phyloP scores from a whole-genome alignment of 2,888 invertebrate species.

The Limulus polyphemus region DNA sequence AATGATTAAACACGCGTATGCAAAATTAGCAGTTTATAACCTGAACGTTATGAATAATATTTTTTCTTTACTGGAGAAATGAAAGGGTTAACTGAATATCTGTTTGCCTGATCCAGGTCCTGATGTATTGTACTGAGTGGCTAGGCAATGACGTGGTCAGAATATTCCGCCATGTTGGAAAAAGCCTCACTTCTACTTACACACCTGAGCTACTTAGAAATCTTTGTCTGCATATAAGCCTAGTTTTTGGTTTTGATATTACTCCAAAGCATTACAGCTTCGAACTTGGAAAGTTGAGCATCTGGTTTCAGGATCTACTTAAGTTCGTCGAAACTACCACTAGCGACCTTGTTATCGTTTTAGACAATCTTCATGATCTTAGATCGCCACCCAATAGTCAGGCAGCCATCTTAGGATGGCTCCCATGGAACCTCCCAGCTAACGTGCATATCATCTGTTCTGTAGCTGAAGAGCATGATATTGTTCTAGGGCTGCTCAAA shows the following conservation, averaged over 20 bases:
- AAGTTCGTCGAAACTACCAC: conserved; percentile 58
- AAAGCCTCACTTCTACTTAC: conserved; percentile 63
- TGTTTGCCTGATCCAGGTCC: conserved; percentile 11
- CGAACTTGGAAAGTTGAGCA: conserved; percentile 69
- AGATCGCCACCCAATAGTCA: conserved; percentile 41
- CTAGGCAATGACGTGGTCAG: conserved; percentile 34
- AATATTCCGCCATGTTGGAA: conserved; percentile 54
- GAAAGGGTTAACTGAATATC: too few species aligned
- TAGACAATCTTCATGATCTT: conserved; percentile 67
- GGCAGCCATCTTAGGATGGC: conserved; percentile 59
- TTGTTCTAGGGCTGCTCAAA: conserved; percentile 23
- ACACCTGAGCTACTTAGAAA: conserved; percentile 64
- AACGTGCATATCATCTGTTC: conserved; percentile 61
- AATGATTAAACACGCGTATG: too few species aligned
- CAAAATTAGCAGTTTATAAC: too few species aligned
- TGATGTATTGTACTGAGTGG: conserved; percentile 39
- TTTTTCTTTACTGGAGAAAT: too few species aligned
- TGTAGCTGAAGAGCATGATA: conserved; percentile 21
- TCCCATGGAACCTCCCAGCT: conserved; percentile 65
- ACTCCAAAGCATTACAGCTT: conserved; percentile 66
- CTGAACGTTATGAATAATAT: too few species aligned
- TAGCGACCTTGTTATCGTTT: conserved; percentile 57
- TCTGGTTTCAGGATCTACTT: conserved; percentile 67
- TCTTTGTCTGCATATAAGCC: conserved; percentile 69
- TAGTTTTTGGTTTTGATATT: conserved; percentile 52